These are phyloP conservation scores for Nudaria mundana DNA, from an alignment of 2,888 invertebrate genomes.

Conservation along the genomic window DNA sequence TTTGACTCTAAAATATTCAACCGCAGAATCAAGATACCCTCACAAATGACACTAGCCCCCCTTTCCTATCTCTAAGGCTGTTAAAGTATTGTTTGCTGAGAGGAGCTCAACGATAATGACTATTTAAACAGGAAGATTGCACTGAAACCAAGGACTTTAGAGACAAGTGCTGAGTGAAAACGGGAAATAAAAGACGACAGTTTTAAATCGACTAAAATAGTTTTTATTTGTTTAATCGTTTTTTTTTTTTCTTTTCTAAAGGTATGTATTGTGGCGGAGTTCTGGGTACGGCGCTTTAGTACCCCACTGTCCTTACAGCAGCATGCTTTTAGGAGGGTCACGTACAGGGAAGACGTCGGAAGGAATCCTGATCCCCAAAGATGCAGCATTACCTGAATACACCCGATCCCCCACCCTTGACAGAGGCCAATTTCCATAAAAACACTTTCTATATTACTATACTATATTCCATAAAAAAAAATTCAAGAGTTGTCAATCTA, in stretches of 20 bases:
- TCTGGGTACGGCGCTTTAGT: background rate
- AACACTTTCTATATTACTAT: no score
- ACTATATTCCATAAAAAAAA: no score
- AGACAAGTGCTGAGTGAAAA: conserved; percentile 7
- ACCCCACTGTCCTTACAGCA: background rate
- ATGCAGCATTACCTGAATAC: no score
- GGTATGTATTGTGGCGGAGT: no score
- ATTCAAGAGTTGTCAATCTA: no score
- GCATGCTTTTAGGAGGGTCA: no score
- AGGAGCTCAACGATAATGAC: conserved; percentile 24
- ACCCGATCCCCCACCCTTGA: no score
- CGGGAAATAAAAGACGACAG: conserved; percentile 10
- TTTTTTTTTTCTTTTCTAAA: background rate
- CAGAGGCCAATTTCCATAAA: no score
- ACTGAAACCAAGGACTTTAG: conserved; percentile 7
- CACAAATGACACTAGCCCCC: conserved; percentile 5
- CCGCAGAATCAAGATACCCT: conserved; percentile 2
- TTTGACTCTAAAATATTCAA: background rate
- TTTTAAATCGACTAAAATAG: background rate
- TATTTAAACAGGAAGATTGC: conserved; percentile 24
- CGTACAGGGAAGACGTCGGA: no score
- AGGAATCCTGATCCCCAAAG: no score
- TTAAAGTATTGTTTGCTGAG: conserved; percentile 22
- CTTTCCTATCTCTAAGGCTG: conserved; percentile 14
- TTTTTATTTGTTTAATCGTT: background rate